These are phyloP conservation scores for Drosophila multiciliata DNA, from an alignment of 2,888 invertebrate genomes.

Conservation along the genomic window DNA sequence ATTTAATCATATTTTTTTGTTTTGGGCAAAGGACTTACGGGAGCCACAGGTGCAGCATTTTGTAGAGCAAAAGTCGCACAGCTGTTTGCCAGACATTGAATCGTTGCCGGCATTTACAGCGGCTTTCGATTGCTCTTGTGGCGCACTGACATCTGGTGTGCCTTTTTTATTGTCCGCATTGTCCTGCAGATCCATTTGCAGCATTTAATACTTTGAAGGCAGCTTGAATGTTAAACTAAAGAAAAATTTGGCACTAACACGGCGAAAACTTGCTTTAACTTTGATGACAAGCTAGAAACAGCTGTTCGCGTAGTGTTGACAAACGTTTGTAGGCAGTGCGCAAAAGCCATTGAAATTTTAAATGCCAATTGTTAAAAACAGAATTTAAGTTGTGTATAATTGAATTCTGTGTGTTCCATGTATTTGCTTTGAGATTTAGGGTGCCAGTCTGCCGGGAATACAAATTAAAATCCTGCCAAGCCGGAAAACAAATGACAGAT, in stretches of 20 bases:
- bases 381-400: neutral
- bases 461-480: constrained; percentile 20
- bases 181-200: constrained; percentile 20
- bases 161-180: neutral
- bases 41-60: constrained; percentile 46
- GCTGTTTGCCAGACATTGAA: constrained; percentile 24
- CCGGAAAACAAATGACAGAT: neutral
- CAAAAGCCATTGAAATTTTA: constrained; percentile 1
- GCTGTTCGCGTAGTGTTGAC: constrained; percentile 46
- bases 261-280: neutral
- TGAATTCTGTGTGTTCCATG: neutral
- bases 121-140: neutral
- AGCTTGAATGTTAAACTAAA: neutral
- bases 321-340: constrained; percentile 18
- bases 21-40: constrained; percentile 41
- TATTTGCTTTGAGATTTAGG: neutral
- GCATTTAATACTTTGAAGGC: neutral
- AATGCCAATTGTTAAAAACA: neutral
- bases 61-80: constrained; percentile 28
- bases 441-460: constrained; percentile 24
- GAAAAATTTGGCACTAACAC: neutral
- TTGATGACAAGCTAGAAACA: constrained; percentile 20
- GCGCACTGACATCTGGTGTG: neutral
- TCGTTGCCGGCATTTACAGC: constrained; percentile 14
- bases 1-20: neutral